Evolutionary conservation across 2,113 vertebrate genomes (phyloP).

Genomic region (Pelusios castaneus): DNA sequence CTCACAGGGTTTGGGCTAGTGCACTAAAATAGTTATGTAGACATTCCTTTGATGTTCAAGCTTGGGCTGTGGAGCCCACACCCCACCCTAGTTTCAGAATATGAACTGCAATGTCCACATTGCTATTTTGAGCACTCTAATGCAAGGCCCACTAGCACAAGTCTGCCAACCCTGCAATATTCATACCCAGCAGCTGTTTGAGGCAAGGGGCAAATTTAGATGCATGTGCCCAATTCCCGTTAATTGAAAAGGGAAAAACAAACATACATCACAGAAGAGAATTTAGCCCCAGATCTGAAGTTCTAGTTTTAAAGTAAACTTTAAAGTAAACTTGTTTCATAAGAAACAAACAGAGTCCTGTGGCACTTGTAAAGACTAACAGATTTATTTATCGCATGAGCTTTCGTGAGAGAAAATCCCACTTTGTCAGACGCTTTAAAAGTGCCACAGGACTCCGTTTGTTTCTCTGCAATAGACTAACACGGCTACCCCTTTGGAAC

Average conservation of each 20-base stretch:
- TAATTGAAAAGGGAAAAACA: background rate
- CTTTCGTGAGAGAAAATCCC: no score
- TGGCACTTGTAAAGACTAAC: no score
- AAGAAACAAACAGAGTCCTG: no score
- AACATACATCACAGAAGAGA: background rate
- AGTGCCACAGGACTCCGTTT: no score
- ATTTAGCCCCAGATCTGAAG: background rate
- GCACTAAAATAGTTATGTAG: background rate
- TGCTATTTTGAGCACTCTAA: background rate
- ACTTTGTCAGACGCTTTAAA: no score
- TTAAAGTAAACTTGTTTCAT: background rate
- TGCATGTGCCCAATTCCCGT: background rate
- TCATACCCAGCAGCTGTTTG: background rate
- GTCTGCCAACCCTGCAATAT: background rate
- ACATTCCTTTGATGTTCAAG: background rate
- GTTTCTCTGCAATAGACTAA: no score
- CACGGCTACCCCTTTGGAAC: no score
- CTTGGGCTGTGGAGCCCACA: background rate
- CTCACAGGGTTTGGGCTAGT: background rate
- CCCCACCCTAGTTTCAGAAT: background rate
- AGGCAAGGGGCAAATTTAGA: background rate
- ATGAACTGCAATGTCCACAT: background rate
- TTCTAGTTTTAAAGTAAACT: background rate
- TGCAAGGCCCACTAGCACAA: background rate
- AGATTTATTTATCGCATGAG: no score